These are phyloP conservation scores for Pseudomugil gertrudae DNA, from an alignment of 2,797 vertebrate genomes.

Conservation along the genomic window DNA sequence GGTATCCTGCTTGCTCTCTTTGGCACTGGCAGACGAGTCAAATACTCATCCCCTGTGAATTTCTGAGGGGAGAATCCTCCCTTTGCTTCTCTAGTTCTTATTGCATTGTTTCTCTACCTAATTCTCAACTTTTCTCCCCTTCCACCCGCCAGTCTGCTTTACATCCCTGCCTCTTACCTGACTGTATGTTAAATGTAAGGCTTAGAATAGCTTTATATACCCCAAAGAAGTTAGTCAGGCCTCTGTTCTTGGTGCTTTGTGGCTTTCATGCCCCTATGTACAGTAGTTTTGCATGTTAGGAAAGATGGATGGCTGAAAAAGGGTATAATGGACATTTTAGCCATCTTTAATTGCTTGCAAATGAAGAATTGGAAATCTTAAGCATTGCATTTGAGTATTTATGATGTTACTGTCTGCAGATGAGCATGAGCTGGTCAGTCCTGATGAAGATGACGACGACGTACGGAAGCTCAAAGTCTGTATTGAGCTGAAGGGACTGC, in stretches of 20 bases:
- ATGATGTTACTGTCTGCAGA: constrained; percentile 49
- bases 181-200: constrained; percentile 33
- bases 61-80: constrained; percentile 46
- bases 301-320: neutral
- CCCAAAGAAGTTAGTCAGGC: constrained; percentile 44
- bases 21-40: constrained; percentile 66
- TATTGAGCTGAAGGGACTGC: constrained; percentile 97
- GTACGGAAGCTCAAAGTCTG: constrained; percentile 98
- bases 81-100: constrained; percentile 51
- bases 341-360: neutral
- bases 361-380: no score
- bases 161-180: constrained; percentile 31
- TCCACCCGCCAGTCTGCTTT: constrained; percentile 37
- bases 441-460: constrained; percentile 78
- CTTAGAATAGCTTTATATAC: constrained; percentile 42
- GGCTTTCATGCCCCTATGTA: constrained; percentile 18
- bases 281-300: constrained; percentile 10
- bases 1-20: constrained; percentile 59
- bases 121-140: constrained; percentile 56
- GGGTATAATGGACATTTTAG: neutral
- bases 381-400: no score
- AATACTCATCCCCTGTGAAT: constrained; percentile 69
- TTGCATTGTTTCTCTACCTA: constrained; percentile 55
- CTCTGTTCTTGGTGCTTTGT: constrained; percentile 34
- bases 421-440: constrained; percentile 73